These are phyloP conservation scores for Ibycter americanus DNA, from an alignment of 2,797 vertebrate genomes.

Conservation along the genomic window DNA sequence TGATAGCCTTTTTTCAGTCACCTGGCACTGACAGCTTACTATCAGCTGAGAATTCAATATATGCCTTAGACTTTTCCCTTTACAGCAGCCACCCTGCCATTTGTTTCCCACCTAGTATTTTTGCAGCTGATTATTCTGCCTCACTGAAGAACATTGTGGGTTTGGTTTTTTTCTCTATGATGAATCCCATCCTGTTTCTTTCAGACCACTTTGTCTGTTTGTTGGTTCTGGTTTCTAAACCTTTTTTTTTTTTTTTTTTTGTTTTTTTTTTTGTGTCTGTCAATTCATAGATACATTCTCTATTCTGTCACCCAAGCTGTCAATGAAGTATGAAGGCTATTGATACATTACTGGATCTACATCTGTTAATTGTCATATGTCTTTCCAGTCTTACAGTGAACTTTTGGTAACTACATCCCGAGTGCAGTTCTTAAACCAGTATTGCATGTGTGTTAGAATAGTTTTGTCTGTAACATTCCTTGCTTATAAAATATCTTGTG, in stretches of 20 bases:
- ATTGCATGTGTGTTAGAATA: neutral
- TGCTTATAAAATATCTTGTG: neutral
- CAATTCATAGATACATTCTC: neutral
- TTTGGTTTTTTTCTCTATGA: neutral
- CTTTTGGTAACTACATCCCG: neutral
- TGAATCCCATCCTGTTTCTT: neutral
- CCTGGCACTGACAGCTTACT: neutral
- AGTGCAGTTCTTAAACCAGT: neutral
- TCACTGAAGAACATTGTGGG: neutral
- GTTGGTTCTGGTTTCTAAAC: neutral
- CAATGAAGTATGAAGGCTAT: neutral
- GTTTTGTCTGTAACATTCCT: neutral
- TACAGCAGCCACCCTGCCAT: neutral
- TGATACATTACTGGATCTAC: neutral
- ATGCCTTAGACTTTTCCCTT: neutral
- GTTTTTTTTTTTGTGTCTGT: neutral
- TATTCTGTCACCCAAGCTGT: neutral
- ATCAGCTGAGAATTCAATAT: neutral
- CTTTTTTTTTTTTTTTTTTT: neutral
- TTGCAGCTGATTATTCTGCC: neutral
- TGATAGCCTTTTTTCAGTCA: neutral
- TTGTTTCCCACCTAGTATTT: neutral
- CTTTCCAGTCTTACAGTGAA: neutral
- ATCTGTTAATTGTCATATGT: neutral
- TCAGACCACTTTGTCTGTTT: neutral